Percentiles rank a stretch among this genome's conserved stretches.
Evolutionary conservation across 2,888 invertebrate species (phyloP).

Genomic region (Pyrochroa serraticornis): DNA sequence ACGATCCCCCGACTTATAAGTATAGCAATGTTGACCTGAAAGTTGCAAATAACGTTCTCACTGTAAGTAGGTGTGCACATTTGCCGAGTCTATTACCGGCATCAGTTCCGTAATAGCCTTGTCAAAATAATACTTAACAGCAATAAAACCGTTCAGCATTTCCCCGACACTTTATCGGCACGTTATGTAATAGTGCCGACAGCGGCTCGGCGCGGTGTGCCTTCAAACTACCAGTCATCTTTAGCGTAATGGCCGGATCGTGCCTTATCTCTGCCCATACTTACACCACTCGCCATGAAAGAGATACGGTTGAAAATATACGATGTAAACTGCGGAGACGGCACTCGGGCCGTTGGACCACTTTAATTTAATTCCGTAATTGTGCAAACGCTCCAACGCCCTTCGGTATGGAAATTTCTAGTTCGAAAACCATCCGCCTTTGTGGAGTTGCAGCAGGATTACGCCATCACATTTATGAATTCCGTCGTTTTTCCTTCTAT

Average conservation of each 20-base stretch:
- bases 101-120: conserved; percentile 21
- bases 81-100: conserved; percentile 18
- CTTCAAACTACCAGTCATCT: conserved; percentile 50
- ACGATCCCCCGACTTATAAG: too few species aligned
- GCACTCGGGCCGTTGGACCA: conserved; percentile 9
- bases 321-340: conserved; percentile 43
- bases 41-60: conserved; percentile 14
- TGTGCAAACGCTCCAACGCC: conserved; percentile 14
- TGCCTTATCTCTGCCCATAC: conserved; percentile 53
- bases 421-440: too few species aligned
- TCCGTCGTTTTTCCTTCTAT: too few species aligned
- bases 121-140: conserved; percentile 34
- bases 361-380: conserved; percentile 29
- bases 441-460: too few species aligned
- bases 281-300: conserved; percentile 48
- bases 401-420: too few species aligned
- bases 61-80: conserved; percentile 1
- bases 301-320: conserved; percentile 52
- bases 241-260: conserved; percentile 51
- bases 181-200: conserved; percentile 43
- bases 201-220: conserved; percentile 38
- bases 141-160: conserved; percentile 34
- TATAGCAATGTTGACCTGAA: conserved; percentile 1
- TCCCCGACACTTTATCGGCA: conserved; percentile 39
- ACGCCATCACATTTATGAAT: too few species aligned